Conservation (phyloP, 1,140 invertebrate genomes). For the Meloidogyne hapla region DNA sequence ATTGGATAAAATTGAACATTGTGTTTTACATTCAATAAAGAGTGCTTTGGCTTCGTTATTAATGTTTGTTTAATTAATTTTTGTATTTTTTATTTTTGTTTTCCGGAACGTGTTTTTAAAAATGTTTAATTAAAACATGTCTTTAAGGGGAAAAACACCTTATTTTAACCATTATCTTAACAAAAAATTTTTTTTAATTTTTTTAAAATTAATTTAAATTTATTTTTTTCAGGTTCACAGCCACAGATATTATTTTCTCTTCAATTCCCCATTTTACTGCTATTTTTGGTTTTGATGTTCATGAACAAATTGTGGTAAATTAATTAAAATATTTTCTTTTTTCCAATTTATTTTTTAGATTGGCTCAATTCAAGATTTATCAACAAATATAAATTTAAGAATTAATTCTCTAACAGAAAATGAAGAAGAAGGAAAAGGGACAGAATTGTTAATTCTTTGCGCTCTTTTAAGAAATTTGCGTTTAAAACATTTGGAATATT, state of each 20-base stretch:
- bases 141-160: no score
- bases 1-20: constrained; percentile 22
- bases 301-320: constrained; percentile 43
- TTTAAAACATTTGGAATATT: constrained; percentile 42
- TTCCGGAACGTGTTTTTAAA: not conserved
- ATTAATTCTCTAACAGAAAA: not conserved
- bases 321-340: not conserved
- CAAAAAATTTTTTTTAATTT: no score
- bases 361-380: not conserved
- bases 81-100: not conserved
- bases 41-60: constrained; percentile 18
- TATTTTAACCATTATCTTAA: no score
- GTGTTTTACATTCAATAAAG: constrained; percentile 22
- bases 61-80: not conserved
- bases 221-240: constrained; percentile 37
- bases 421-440: not conserved
- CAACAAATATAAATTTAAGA: constrained; percentile 6
- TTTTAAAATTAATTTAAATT: no score
- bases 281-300: constrained; percentile 44
- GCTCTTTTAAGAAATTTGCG: constrained; percentile 34
- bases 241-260: constrained; percentile 44
- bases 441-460: constrained; percentile 26
- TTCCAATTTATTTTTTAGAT: not conserved
- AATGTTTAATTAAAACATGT: no score
- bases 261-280: constrained; percentile 33